Percentiles rank a stretch among this genome's conserved stretches.
Evolutionary conservation across 2,797 vertebrate species (phyloP).

Genomic region (Sciaenops ocellatus): DNA sequence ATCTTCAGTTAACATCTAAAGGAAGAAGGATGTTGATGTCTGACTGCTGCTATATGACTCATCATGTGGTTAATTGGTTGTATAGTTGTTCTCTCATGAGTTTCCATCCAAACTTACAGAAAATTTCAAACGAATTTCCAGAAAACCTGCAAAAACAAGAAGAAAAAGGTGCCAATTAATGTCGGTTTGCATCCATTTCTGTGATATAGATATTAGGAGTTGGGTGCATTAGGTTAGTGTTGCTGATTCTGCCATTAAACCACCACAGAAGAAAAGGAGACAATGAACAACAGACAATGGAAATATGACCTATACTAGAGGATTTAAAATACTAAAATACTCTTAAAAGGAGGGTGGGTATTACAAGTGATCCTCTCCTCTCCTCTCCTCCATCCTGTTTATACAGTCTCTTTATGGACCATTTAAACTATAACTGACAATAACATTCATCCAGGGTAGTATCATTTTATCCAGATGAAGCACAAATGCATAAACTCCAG

Average conservation of each 20-base stretch:
- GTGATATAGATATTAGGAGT: neutral
- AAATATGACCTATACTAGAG: neutral
- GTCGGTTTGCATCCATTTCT: neutral
- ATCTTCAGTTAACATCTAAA: conserved; percentile 7
- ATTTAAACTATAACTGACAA: conserved; percentile 1
- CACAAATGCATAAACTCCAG: conserved; percentile 6
- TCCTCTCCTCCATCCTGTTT: neutral
- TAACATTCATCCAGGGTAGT: neutral
- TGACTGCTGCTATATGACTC: neutral
- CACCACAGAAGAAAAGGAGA: neutral
- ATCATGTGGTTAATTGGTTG: neutral
- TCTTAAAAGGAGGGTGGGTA: neutral
- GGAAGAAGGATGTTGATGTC: conserved; percentile 11
- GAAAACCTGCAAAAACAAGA: neutral
- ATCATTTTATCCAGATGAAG: conserved; percentile 11
- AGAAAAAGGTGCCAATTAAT: neutral
- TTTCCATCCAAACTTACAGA: neutral
- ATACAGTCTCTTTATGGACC: conserved; percentile 2
- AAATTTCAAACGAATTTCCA: neutral
- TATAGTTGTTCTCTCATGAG: neutral
- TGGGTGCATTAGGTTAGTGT: neutral
- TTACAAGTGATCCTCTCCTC: neutral
- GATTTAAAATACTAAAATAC: neutral
- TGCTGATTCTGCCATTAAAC: neutral
- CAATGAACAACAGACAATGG: neutral